Conservation (phyloP, 2,113 vertebrate species). For the Lethenteron camtschaticum region DNA sequence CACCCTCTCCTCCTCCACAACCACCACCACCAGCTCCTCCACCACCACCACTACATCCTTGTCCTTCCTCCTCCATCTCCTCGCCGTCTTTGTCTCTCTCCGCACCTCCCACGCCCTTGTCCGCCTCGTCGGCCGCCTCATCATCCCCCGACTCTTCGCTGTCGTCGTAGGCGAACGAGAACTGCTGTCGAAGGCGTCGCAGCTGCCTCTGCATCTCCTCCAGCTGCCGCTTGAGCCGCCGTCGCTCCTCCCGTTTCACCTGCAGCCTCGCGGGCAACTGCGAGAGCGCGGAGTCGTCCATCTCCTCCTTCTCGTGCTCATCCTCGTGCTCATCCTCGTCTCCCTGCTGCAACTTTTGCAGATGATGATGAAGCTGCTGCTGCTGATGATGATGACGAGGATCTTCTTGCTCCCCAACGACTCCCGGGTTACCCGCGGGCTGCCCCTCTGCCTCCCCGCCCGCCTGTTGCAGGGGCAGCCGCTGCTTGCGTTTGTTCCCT, state of each 20-base stretch:
- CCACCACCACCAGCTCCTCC: no score
- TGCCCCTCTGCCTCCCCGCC: no score
- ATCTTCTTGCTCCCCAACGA: no score
- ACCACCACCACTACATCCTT: not conserved
- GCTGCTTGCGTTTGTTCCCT: constrained; percentile 3
- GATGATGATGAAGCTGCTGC: not conserved
- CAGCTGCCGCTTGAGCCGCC: not conserved
- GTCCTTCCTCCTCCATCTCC: constrained; percentile 1
- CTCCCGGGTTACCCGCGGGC: no score
- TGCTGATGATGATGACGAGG: no score
- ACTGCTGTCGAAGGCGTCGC: not conserved
- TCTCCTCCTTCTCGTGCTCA: not conserved
- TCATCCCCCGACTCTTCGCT: not conserved
- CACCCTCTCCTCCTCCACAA: no score
- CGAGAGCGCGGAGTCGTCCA: not conserved
- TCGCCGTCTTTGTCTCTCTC: not conserved
- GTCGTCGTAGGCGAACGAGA: constrained; percentile 1
- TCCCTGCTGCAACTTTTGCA: not conserved
- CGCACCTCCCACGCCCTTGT: not conserved
- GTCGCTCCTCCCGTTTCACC: not conserved
- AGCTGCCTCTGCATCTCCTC: constrained; percentile 5
- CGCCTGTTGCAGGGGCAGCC: not conserved
- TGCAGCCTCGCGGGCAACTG: not conserved
- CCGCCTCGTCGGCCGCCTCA: not conserved
- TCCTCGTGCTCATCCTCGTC: not conserved